A percentile compares a stretch with the other conserved stretches of the same genome.
Conservation (phyloP, 2,888 invertebrate genomes). For the Eupithecia subumbrata region DNA sequence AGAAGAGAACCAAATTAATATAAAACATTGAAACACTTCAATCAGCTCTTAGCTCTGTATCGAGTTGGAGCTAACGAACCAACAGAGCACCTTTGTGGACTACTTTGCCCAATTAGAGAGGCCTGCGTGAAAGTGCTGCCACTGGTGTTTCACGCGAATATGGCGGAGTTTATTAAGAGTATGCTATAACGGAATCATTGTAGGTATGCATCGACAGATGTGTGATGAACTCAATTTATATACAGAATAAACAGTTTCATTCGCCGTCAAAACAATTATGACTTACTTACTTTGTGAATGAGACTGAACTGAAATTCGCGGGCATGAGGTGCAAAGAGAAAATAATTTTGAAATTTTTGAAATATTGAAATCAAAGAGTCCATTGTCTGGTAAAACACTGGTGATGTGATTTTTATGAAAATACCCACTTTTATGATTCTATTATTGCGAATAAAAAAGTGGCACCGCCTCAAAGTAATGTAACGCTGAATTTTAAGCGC, state of each 20-base stretch:
- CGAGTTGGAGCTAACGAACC: constrained; percentile 2
- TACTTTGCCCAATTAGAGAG: neutral
- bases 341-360: neutral
- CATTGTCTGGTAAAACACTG: neutral
- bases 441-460: neutral
- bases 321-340: neutral
- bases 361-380: neutral
- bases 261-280: too few relatives aligned
- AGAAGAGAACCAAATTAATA: neutral
- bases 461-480: neutral
- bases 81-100: neutral
- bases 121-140: neutral
- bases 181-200: neutral
- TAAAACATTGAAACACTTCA: neutral
- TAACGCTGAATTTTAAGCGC: neutral
- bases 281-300: too few relatives aligned
- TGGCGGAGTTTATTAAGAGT: neutral
- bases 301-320: neutral
- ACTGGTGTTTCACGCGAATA: neutral
- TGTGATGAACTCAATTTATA: neutral
- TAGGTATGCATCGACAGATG: neutral
- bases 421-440: neutral
- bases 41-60: constrained; percentile 1
- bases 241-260: too few relatives aligned
- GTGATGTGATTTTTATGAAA: neutral